These are phyloP conservation scores for Alces alces DNA, from an alignment of 2,113 vertebrate genomes.

Conservation along the genomic window DNA sequence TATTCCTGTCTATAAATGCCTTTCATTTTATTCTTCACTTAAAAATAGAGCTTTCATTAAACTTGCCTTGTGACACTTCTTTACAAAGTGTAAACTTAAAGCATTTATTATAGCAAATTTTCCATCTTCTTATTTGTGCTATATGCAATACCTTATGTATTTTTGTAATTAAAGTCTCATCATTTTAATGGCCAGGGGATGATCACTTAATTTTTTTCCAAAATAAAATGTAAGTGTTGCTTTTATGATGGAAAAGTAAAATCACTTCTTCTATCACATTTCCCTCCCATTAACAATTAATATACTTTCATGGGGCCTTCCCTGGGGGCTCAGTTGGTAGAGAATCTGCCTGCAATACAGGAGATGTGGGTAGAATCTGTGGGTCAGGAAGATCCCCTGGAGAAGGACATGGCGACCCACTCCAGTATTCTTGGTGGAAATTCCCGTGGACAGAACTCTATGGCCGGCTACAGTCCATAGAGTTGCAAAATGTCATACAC, in stretches of 20 bases:
- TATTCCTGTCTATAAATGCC: not conserved
- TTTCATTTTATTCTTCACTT: not conserved
- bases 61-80: not conserved
- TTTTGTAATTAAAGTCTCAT: not conserved
- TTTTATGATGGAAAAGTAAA: not conserved
- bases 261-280: not conserved
- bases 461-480: not conserved
- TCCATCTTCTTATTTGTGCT: not conserved
- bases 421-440: not conserved
- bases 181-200: not conserved
- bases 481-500: not conserved
- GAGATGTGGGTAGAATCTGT: not conserved
- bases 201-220: not conserved
- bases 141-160: not conserved
- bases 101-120: not conserved
- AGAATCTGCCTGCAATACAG: not conserved
- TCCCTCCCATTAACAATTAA: not conserved
- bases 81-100: not conserved
- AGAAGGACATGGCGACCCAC: not conserved
- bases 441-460: not conserved
- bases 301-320: not conserved
- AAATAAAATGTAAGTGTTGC: not conserved
- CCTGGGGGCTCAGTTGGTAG: not conserved
- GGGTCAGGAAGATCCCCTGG: not conserved
- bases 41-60: not conserved